Conservation (phyloP, 2,888 invertebrate genomes). For the Bombyx huttoni region DNA sequence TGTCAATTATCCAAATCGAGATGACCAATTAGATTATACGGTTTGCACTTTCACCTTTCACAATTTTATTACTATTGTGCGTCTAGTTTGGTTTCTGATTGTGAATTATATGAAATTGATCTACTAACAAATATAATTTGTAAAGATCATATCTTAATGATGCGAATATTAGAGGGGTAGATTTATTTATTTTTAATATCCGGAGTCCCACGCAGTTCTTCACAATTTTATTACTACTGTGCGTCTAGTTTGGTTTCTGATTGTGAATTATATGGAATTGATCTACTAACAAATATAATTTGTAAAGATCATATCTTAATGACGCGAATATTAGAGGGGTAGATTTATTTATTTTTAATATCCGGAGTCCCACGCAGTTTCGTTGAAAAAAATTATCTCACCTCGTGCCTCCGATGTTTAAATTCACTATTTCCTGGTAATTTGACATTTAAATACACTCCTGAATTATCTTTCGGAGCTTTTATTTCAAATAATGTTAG, state of each 20-base stretch:
- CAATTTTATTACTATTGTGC: no score
- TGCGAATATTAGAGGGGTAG: not conserved
- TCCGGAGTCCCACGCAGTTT: constrained; percentile 9
- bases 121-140: no score
- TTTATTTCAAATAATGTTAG: constrained; percentile 2
- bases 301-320: not conserved
- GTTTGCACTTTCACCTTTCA: not conserved
- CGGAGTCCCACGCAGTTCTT: constrained; percentile 9
- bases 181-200: constrained; percentile 5
- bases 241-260: no score
- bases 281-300: no score
- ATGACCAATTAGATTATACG: not conserved
- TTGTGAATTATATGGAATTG: no score
- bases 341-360: constrained; percentile 5
- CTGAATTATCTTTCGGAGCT: constrained; percentile 7
- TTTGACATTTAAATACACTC: constrained; percentile 41
- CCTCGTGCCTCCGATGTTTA: constrained; percentile 97
- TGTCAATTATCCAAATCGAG: no score
- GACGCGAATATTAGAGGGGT: not conserved
- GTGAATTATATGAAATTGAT: no score
- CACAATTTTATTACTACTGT: no score
- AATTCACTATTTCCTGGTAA: constrained; percentile 82
- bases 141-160: not conserved
- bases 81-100: no score
- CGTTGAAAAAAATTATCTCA: constrained; percentile 42